Evolutionary conservation across 2,797 vertebrate species (phyloP).

Genomic region (Megaceryle alcyon): DNA sequence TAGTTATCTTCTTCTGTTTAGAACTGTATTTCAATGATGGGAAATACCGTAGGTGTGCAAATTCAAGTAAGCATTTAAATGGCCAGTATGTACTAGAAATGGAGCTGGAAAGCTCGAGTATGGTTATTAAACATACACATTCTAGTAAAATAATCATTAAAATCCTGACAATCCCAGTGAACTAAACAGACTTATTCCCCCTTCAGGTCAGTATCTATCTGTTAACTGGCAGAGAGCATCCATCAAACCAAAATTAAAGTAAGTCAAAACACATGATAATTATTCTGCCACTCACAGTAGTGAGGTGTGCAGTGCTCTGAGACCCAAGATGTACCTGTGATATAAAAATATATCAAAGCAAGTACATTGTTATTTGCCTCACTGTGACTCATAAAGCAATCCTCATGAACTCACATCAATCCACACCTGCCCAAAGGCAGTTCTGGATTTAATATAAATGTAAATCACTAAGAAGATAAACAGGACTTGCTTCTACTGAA

Average conservation of each 20-base stretch:
- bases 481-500: neutral
- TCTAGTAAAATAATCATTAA: neutral
- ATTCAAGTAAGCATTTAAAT: constrained; percentile 1
- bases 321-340: neutral
- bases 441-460: neutral
- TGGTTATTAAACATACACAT: neutral
- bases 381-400: neutral
- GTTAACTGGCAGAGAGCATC: neutral
- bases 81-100: neutral
- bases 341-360: neutral
- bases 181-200: neutral
- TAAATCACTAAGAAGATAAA: neutral
- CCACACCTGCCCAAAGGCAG: neutral
- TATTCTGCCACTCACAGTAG: neutral
- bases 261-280: neutral
- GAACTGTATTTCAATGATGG: neutral
- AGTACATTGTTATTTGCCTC: neutral
- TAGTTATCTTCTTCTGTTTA: neutral
- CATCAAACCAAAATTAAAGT: neutral
- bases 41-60: neutral
- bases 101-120: neutral
- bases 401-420: neutral
- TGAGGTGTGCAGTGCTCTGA: neutral
- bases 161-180: neutral
- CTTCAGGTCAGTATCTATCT: neutral